Percentiles rank a stretch among this genome's conserved stretches.
These are phyloP conservation scores for Zeuzera pyrina DNA, from an alignment of 2,888 invertebrate genomes.

Conservation along the genomic window DNA sequence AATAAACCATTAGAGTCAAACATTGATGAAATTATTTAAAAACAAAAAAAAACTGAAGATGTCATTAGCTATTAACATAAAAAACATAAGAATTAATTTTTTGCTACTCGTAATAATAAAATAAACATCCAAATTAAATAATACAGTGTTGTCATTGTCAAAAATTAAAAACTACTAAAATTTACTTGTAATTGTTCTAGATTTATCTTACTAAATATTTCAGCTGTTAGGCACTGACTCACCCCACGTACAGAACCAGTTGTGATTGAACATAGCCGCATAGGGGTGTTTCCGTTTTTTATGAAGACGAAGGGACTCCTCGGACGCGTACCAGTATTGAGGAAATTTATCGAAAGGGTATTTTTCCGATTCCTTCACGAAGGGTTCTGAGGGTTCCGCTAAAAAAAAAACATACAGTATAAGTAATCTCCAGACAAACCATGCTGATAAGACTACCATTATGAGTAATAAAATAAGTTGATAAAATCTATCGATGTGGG, in stretches of 20 bases:
- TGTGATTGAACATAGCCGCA: slow-evolving; percentile 47
- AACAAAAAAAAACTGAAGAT: no score
- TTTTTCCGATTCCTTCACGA: slow-evolving; percentile 44
- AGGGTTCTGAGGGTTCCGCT: slow-evolving; percentile 45
- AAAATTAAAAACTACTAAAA: slow-evolving; percentile 17
- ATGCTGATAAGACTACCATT: no score
- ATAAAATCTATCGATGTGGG: no score
- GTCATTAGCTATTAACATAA: no score
- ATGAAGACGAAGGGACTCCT: slow-evolving; percentile 53
- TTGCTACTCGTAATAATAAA: no score
- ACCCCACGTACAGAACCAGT: slow-evolving; percentile 51
- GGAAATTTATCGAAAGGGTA: slow-evolving; percentile 53
- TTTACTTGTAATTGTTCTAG: slow-evolving; percentile 4
- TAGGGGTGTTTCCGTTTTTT: slow-evolving; percentile 63
- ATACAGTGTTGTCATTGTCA: slow-evolving; percentile 16
- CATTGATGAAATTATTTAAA: no score
- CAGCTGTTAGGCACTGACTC: slow-evolving; percentile 52
- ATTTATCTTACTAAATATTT: slow-evolving; percentile 6
- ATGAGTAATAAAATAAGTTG: no score
- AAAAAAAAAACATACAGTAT: slow-evolving; percentile 19
- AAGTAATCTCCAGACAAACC: no score
- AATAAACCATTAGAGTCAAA: no score
- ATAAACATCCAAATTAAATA: no score
- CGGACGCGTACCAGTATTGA: slow-evolving; percentile 60
- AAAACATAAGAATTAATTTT: no score